Conservation (phyloP, 2,113 vertebrate genomes). For the Columbina picui region DNA sequence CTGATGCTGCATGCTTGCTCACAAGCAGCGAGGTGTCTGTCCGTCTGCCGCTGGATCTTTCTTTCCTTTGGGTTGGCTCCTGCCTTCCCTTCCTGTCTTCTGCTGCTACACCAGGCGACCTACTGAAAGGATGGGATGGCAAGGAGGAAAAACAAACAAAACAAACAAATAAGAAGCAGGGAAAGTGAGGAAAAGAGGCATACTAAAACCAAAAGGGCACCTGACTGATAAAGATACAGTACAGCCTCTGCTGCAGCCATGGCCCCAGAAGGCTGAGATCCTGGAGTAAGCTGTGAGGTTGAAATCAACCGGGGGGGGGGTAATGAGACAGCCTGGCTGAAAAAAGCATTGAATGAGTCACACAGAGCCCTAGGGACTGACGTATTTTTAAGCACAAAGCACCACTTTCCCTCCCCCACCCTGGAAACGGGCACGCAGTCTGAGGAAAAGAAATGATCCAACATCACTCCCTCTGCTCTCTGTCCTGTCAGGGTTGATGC, state of each 20-base stretch:
- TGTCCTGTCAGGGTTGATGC: neutral
- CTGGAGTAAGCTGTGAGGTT: neutral
- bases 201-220: neutral
- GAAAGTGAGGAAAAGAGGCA: neutral
- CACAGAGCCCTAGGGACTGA: neutral
- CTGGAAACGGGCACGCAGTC: neutral
- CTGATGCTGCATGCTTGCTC: slow-evolving; percentile 19
- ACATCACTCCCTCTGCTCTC: neutral
- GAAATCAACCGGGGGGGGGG: neutral
- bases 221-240: neutral
- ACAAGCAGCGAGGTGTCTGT: slow-evolving; percentile 28
- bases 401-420: neutral
- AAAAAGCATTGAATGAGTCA: slow-evolving; percentile 31
- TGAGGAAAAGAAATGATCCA: neutral
- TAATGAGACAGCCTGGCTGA: slow-evolving; percentile 5
- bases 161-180: neutral
- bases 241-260: neutral
- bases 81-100: slow-evolving; percentile 9
- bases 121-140: slow-evolving; percentile 28
- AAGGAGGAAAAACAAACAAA: neutral
- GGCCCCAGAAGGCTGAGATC: neutral
- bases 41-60: neutral
- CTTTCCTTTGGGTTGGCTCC: slow-evolving; percentile 32
- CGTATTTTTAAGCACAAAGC: slow-evolving; percentile 28
- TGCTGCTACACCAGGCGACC: slow-evolving; percentile 78